These are phyloP conservation scores for Stictocephala bisonia DNA, from an alignment of 2,888 invertebrate species.

Conservation along the genomic window DNA sequence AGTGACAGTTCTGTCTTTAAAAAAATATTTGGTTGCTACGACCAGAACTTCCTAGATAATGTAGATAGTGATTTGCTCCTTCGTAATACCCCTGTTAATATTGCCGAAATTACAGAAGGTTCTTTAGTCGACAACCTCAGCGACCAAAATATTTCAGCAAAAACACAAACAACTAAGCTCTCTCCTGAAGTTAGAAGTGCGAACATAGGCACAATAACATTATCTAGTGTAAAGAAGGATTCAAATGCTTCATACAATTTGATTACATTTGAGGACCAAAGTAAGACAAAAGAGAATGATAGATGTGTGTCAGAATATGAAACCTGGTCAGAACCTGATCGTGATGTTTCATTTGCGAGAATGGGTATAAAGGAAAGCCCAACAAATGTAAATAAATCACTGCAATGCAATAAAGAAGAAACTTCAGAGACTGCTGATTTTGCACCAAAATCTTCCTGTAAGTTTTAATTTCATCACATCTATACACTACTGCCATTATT, in stretches of 20 bases:
- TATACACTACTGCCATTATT: too few species aligned
- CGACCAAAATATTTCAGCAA: background rate
- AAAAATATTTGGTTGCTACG: background rate
- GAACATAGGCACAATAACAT: constrained; percentile 45
- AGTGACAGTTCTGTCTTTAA: background rate
- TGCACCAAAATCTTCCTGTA: constrained; percentile 29
- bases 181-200: constrained; percentile 24
- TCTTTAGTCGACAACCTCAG: constrained; percentile 23
- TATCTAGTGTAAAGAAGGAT: constrained; percentile 44
- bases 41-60: background rate
- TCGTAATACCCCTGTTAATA: background rate
- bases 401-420: constrained; percentile 36
- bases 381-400: constrained; percentile 39
- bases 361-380: constrained; percentile 70
- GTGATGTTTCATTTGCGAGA: constrained; percentile 81
- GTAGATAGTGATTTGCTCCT: background rate
- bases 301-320: constrained; percentile 76
- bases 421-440: constrained; percentile 48
- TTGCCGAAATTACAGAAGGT: constrained; percentile 36
- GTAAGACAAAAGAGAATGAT: background rate
- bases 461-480: background rate
- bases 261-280: background rate
- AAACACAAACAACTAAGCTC: background rate
- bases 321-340: constrained; percentile 89
- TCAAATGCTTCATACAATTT: too few species aligned